These are phyloP conservation scores for Leptocoma aspasia DNA, from an alignment of 2,113 vertebrate genomes.

Conservation along the genomic window DNA sequence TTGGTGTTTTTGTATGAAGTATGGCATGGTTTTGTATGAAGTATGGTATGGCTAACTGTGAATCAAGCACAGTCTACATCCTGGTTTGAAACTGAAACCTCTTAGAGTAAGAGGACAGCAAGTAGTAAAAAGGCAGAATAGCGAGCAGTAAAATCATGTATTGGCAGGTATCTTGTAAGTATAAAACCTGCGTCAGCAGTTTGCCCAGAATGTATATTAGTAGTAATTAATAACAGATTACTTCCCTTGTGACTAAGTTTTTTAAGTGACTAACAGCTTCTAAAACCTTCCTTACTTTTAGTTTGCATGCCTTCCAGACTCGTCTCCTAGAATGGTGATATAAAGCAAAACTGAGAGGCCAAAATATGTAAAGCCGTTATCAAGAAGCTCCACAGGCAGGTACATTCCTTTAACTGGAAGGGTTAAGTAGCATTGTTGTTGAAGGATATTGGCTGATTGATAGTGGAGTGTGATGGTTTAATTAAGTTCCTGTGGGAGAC, in stretches of 20 bases:
- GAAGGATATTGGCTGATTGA: not conserved
- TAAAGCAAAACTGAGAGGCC: not conserved
- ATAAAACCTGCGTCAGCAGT: constrained; percentile 29
- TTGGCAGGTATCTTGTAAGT: constrained; percentile 31
- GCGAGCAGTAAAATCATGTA: constrained; percentile 12
- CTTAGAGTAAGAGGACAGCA: constrained; percentile 49
- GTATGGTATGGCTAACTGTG: not conserved
- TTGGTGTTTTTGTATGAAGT: not conserved
- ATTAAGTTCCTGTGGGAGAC: not conserved
- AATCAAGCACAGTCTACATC: not conserved
- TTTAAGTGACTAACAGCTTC: not conserved
- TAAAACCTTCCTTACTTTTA: not conserved
- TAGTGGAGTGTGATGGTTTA: not conserved
- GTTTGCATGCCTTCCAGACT: not conserved
- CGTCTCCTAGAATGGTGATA: not conserved
- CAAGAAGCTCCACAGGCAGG: not conserved
- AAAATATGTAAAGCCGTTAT: not conserved
- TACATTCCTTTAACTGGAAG: not conserved
- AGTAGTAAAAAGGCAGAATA: constrained; percentile 5
- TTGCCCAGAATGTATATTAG: not conserved
- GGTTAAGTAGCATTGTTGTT: not conserved
- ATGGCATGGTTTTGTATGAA: not conserved
- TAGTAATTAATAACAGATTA: not conserved
- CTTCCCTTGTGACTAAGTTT: not conserved
- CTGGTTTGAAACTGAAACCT: constrained; percentile 53